These are phyloP conservation scores for Halcyon smyrnensis DNA, from an alignment of 2,797 vertebrate genomes.

Conservation along the genomic window DNA sequence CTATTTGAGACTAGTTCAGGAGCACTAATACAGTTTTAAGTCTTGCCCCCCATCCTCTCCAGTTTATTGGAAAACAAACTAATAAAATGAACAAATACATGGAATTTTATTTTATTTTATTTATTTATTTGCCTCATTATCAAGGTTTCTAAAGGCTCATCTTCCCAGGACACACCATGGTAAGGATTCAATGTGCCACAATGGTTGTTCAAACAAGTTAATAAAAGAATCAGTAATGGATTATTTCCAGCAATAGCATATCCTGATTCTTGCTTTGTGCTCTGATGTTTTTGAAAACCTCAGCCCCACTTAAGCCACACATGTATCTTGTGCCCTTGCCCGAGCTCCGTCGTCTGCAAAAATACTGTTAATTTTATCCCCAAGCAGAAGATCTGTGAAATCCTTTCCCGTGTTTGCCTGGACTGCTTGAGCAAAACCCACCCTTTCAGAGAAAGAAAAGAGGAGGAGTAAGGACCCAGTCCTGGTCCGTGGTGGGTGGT, in stretches of 20 bases:
- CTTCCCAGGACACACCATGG: background rate
- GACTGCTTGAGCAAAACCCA: background rate
- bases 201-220: background rate
- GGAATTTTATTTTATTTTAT: background rate
- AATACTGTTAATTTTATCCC: background rate
- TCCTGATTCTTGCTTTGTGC: background rate
- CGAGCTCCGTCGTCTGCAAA: background rate
- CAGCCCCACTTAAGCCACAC: background rate
- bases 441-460: background rate
- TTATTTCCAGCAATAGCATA: background rate
- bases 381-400: background rate
- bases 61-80: background rate
- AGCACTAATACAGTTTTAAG: background rate
- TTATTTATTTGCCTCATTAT: background rate
- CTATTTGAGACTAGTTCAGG: background rate
- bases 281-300: background rate
- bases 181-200: background rate
- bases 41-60: fast-evolving
- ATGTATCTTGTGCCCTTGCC: background rate
- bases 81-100: background rate
- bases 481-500: background rate
- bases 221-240: background rate
- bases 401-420: background rate
- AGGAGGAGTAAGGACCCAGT: background rate
- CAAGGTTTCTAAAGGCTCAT: background rate